Percentiles rank a stretch among this genome's conserved stretches.
Evolutionary conservation across 2,888 invertebrate species (phyloP).

Genomic region (Liopterus haemorrhoidalis): DNA sequence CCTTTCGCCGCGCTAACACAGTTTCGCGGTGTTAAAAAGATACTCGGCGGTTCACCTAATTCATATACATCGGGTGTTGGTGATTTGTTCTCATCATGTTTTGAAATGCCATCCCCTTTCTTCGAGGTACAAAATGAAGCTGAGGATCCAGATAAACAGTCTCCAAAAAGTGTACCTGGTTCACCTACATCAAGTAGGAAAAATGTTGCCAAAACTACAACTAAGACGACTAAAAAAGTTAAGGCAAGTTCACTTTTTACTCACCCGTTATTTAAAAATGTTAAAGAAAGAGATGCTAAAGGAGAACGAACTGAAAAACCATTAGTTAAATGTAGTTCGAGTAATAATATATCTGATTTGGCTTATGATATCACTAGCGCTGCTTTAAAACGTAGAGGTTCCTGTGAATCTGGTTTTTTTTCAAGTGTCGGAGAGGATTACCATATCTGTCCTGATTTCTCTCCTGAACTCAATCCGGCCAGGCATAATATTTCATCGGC

Average conservation of each 20-base stretch:
- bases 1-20: conserved; percentile 70
- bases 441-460: conserved; percentile 23
- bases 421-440: conserved; percentile 78
- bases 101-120: conserved; percentile 68
- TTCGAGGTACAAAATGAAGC: conserved; percentile 38
- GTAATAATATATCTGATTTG: conserved; percentile 42
- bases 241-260: conserved; percentile 54
- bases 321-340: conserved; percentile 42
- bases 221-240: conserved; percentile 44
- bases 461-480: conserved; percentile 32
- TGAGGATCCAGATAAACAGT: conserved; percentile 31
- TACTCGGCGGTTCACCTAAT: conserved; percentile 60
- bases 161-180: conserved; percentile 49
- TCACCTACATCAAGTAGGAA: conserved; percentile 48
- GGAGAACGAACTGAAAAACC: conserved; percentile 20
- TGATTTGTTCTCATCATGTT: conserved; percentile 68
- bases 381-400: conserved; percentile 64
- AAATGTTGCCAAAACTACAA: conserved; percentile 24
- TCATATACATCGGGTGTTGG: conserved; percentile 47
- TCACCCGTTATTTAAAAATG: conserved; percentile 51
- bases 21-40: conserved; percentile 75
- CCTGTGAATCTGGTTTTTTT: conserved; percentile 86
- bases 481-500: conserved; percentile 29
- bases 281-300: conserved; percentile 20
- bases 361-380: conserved; percentile 33